Conservation (phyloP, 2,888 invertebrate genomes). For the Cephus spinipes region DNA sequence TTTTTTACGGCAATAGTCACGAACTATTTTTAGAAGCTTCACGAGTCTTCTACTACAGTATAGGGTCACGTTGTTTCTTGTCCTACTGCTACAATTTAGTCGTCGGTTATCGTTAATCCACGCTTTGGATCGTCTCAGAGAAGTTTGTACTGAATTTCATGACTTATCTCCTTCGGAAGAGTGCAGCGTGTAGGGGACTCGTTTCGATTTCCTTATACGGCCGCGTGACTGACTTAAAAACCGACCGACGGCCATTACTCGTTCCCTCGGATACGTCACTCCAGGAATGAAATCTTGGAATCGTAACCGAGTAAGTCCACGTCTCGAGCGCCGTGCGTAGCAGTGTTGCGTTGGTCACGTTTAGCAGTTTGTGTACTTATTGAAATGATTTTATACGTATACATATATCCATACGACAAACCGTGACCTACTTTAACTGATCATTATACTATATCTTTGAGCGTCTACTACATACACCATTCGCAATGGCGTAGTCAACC, state of each 20-base stretch:
- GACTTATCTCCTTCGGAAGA: not conserved
- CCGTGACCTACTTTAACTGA: conserved; percentile 46
- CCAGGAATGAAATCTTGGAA: not conserved
- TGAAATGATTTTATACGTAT: not conserved
- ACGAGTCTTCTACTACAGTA: not conserved
- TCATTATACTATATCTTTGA: not conserved
- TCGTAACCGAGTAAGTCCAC: not conserved
- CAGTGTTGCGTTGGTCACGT: not conserved
- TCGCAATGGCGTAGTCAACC: not conserved
- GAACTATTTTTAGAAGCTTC: not conserved
- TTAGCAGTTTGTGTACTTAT: not conserved
- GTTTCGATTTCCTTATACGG: not conserved
- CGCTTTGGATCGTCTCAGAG: not conserved
- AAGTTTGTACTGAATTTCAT: not conserved
- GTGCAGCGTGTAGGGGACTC: not conserved
- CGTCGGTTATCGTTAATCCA: not conserved
- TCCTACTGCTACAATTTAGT: not conserved
- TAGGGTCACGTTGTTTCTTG: not conserved
- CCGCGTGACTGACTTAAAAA: not conserved
- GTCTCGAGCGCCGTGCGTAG: not conserved
- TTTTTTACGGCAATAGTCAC: not conserved
- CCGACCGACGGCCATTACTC: not conserved
- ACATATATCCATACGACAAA: conserved; percentile 6
- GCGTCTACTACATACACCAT: not conserved
- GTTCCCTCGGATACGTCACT: not conserved